Percentiles rank a stretch among this genome's conserved stretches.
Conservation (phyloP, 2,113 vertebrate species). For the Phylloscopus trochiloides region DNA sequence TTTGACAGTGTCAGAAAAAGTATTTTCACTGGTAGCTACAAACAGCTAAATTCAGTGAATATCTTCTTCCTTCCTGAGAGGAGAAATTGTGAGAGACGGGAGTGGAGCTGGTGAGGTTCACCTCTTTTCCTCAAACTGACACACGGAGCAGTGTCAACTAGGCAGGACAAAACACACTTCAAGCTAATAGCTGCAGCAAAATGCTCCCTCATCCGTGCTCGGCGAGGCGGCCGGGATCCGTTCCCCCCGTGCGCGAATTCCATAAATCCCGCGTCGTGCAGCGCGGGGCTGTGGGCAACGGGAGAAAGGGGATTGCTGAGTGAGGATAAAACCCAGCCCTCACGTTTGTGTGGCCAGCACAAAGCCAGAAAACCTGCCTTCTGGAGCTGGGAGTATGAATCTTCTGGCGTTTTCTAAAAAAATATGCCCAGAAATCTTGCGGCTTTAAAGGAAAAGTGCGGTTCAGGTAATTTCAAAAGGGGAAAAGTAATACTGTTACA, state of each 20-base stretch:
- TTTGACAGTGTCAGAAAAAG: not conserved
- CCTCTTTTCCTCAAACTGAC: not conserved
- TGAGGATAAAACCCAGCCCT: not conserved
- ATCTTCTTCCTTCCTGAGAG: not conserved
- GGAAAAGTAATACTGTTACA: not conserved
- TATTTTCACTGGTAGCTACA: not conserved
- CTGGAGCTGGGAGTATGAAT: not conserved
- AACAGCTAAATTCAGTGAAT: not conserved
- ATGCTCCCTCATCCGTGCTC: not conserved
- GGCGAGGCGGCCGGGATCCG: fast-evolving
- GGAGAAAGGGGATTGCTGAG: not conserved
- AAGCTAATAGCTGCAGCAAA: not conserved
- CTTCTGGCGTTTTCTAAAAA: not conserved
- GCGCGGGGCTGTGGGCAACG: not conserved
- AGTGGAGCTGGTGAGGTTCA: not conserved
- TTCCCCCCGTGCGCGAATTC: not conserved
- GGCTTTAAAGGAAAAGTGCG: not conserved
- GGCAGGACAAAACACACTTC: not conserved
- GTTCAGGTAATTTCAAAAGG: not conserved
- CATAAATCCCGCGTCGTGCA: not conserved
- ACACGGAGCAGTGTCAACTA: not conserved
- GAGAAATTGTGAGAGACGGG: not conserved
- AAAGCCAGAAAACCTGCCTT: not conserved
- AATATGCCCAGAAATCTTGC: not conserved
- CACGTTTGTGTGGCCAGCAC: not conserved